Base-by-base conservation (phyloP, 2,888 invertebrate genomes). In the Campoplex nolae region DNA sequence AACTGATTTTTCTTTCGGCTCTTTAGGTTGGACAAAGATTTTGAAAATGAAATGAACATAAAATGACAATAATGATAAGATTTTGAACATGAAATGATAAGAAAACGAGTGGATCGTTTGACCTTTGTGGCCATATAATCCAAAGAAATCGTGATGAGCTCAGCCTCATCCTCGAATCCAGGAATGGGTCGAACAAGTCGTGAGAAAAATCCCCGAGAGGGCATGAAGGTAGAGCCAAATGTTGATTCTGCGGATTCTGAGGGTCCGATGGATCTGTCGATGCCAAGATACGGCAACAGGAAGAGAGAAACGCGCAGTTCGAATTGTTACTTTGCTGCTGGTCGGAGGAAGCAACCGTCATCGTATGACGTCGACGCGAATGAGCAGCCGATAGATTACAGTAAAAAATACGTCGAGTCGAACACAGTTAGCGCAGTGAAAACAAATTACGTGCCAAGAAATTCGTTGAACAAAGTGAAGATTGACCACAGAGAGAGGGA, bases 351-450 rank as follows among this genome's bases (percentile, higher is more conserved):
- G 71, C 56, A 79, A 0, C n/a, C 85, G 1, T 18, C 87, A 3
- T 75, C 88, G n/a, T 92, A 91, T 58, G 92, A 93, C 42, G 93
- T 92, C 18, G 93, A 93, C 62, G 88, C 90, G 8, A 92, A 91
- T n/a, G 95, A 95, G 87, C 96, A 95, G 88, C 95, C 96, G 0
- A 95, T 96, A 1, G 95, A 96, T 92, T 96, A 95, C 90, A 96
- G 96, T 90, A 94, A 95, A 75, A 95, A 95, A 51, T 96, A 96
- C 88, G 93, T 94, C 0, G 94, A 94, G 81, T 90, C 91, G 3
- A 91, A 92, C 84, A 23, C 90, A 8, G 35, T 79, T 4, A 70
- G 75, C 8, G 51, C 87, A 35, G 58, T 80, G 9, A 89, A 88
- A 42, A 83, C 83, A 51, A 85, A 89, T 23, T 79, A 86, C 71